Evolutionary conservation across 2,113 vertebrate genomes (phyloP).

Genomic region (Cottus gobio): DNA sequence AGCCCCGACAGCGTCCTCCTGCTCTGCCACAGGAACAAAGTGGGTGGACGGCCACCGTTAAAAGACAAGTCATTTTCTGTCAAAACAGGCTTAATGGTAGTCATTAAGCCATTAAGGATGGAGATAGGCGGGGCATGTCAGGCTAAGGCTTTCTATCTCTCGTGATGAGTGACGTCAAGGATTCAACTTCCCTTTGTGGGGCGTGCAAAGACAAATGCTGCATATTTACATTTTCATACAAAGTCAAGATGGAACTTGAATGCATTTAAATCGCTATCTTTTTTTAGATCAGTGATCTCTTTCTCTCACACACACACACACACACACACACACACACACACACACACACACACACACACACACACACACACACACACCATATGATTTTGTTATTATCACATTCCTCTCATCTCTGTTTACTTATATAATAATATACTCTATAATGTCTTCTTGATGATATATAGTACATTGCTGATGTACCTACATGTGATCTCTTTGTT

Average conservation of each 20-base stretch:
- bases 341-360: not conserved
- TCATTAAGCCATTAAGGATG: conserved; percentile 59
- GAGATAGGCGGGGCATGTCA: conserved; percentile 20
- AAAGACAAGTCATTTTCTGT: conserved; percentile 62
- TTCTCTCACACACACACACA: not conserved
- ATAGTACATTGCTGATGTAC: not conserved
- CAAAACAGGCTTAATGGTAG: conserved; percentile 64
- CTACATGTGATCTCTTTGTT: not conserved
- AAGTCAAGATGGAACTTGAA: not conserved
- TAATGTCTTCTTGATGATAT: conserved; percentile 1
- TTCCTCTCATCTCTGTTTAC: not conserved
- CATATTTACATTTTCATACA: not conserved
- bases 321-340: not conserved
- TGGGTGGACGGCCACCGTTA: conserved; percentile 44
- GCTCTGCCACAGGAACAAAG: conserved; percentile 40
- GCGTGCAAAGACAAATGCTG: conserved; percentile 6
- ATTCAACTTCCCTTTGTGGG: conserved; percentile 17
- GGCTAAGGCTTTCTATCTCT: conserved; percentile 49
- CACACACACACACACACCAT: not conserved
- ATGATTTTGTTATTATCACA: not conserved
- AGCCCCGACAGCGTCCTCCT: conserved; percentile 19
- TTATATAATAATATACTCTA: not conserved
- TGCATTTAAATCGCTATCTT: not conserved
- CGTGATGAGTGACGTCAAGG: conserved; percentile 36
- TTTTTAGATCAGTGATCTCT: not conserved